These are phyloP conservation scores for Empis livida DNA, from an alignment of 2,888 invertebrate genomes.

Conservation along the genomic window DNA sequence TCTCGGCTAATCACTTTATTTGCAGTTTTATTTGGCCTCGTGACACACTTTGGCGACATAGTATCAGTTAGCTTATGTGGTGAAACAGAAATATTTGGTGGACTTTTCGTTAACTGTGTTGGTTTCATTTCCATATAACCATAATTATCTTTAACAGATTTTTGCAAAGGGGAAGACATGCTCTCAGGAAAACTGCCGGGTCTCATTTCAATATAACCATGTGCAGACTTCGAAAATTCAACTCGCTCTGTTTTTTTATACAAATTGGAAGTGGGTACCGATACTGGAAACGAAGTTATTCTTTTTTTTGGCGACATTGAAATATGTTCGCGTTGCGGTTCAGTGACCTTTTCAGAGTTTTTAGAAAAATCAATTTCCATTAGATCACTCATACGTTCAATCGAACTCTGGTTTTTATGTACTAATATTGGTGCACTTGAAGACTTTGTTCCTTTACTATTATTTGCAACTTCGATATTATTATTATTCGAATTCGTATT, in stretches of 20 bases:
- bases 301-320: not conserved
- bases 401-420: slow-evolving; percentile 37
- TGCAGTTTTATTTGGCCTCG: too few species aligned
- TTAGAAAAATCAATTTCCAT: slow-evolving; percentile 69
- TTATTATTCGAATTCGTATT: slow-evolving; percentile 17
- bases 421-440: slow-evolving; percentile 56
- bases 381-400: slow-evolving; percentile 58
- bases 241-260: slow-evolving; percentile 11
- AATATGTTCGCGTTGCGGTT: slow-evolving; percentile 5
- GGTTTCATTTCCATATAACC: slow-evolving; percentile 38
- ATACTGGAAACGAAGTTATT: slow-evolving; percentile 11
- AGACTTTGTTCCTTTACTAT: slow-evolving; percentile 38
- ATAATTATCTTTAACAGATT: slow-evolving; percentile 12
- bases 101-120: slow-evolving; percentile 18
- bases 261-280: slow-evolving; percentile 10
- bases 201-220: slow-evolving; percentile 51
- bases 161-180: slow-evolving; percentile 5
- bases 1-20: too few species aligned
- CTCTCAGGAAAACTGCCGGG: slow-evolving; percentile 28
- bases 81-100: slow-evolving; percentile 10
- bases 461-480: slow-evolving; percentile 14
- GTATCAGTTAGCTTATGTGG: too few species aligned
- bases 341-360: slow-evolving; percentile 11
- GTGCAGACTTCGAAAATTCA: slow-evolving; percentile 5
- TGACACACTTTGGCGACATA: too few species aligned